Evolutionary conservation across 92 coral and sea anemone genomes (phyloP), one percentile per base, ranked within the genome.

Genomic region (Hydrozoanthus gracilis): DNA sequence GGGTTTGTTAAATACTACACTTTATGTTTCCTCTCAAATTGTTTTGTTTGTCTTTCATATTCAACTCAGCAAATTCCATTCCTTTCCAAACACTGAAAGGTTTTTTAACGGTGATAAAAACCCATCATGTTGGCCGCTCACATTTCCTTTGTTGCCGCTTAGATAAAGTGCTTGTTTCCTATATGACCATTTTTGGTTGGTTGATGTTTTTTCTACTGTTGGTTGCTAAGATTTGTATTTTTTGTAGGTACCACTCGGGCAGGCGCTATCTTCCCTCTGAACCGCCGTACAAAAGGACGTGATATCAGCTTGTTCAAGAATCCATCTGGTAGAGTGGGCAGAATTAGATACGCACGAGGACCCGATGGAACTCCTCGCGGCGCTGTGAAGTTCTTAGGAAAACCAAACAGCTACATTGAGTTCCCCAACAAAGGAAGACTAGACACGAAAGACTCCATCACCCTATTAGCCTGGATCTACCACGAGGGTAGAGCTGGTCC

Each of bases 401-500:
- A 74, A 51, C 71, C 90, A 17, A 84, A 84, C 87, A 93, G 96
- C 82, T 91, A 66, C 77, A 80, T 93, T 70, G 51, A 89, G 46
- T 93, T 93, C 79, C 92, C 93, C 54, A 92, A 91, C 77, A 82
- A 88, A 48, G 95, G 96, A 6, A 93, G 86, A 84, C 89, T 92
- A 50, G 95, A 92, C 82, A 85, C 96, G 1, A 84, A 35, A 73
- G 86, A 87, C 18, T 89, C 96, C 39, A 87, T 92, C 14, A 93
- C 96, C 14, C 88, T 93, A 3, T 50, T 93, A 77, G 93, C 93
- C 54, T 93, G 96, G 96, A 93, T 93, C 16, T 87, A 82, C 51
- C 93, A 91, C 92, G 89, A 88, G 39, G 96, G 96, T 7, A 84
- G 88, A 4, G 83, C 93, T 4, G 96, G 96, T 45, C 96, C 96